Percentiles rank a stretch among this genome's conserved stretches.
phyloP scores from a whole-genome alignment of 2,888 invertebrate genomes.

The Onthophagus sagittarius region DNA sequence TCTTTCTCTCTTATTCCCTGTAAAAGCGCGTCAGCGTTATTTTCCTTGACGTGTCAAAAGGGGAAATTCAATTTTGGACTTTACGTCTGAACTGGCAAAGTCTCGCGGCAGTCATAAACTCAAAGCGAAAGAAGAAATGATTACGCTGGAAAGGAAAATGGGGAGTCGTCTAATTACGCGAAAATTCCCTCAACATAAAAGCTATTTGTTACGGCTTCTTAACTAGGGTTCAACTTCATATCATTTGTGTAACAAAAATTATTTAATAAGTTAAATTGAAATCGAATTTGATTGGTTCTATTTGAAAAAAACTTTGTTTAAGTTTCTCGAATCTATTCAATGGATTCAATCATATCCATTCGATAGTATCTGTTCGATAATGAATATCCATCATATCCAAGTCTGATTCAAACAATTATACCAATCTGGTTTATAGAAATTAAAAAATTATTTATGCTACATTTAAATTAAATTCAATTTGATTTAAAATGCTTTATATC shows the following conservation, averaged over 20 bases:
- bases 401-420: too few species aligned
- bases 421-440: too few species aligned
- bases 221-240: neutral
- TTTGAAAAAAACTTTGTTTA: neutral
- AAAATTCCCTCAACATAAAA: neutral
- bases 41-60: conserved; percentile 16
- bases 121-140: neutral
- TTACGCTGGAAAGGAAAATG: neutral
- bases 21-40: conserved; percentile 20
- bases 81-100: neutral
- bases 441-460: too few species aligned
- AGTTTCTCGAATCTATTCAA: neutral
- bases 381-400: neutral
- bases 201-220: neutral
- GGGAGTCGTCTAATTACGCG: neutral
- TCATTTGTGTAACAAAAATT: too few species aligned
- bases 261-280: too few species aligned
- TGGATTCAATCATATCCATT: too few species aligned
- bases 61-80: conserved; percentile 14
- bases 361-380: too few species aligned
- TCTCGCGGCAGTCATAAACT: neutral
- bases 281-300: too few species aligned
- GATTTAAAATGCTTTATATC: too few species aligned
- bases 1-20: conserved; percentile 17
- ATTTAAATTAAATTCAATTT: too few species aligned